phyloP scores from a whole-genome alignment of 2,113 vertebrate species.

The Cyprinus carpio region DNA sequence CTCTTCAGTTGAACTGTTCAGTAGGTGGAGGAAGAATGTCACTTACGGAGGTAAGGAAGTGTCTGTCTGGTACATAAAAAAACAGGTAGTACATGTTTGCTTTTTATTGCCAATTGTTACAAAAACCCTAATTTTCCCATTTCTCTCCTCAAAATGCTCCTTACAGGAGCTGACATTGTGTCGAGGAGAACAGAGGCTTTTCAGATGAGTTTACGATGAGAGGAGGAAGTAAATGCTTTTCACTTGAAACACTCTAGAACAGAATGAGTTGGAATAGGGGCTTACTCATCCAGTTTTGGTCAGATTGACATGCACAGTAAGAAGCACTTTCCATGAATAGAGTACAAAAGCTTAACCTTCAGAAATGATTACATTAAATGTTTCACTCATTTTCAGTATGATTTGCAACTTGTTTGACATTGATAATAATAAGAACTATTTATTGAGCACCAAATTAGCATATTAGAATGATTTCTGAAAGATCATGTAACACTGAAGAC shows the following conservation, averaged over 20 bases:
- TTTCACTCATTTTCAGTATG: background rate
- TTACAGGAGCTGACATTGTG: background rate
- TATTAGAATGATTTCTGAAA: background rate
- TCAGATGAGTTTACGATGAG: background rate
- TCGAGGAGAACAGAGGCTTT: slow-evolving; percentile 6
- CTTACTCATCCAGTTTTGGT: slow-evolving; percentile 5
- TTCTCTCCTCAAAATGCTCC: background rate
- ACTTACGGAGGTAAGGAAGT: slow-evolving; percentile 23
- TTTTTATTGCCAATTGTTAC: slow-evolving; percentile 40
- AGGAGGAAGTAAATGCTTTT: background rate
- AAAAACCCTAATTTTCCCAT: slow-evolving; percentile 23
- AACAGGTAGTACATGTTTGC: slow-evolving; percentile 49
- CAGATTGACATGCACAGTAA: slow-evolving; percentile 2
- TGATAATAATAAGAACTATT: too few relatives aligned
- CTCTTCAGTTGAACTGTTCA: slow-evolving; percentile 1
- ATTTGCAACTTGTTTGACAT: background rate
- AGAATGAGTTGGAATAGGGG: background rate
- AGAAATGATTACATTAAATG: background rate
- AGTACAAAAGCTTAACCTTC: background rate
- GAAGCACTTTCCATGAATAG: slow-evolving; percentile 20
- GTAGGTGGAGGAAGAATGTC: slow-evolving; percentile 12
- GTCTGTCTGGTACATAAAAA: slow-evolving; percentile 20
- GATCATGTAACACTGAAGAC: background rate
- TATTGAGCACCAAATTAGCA: too few relatives aligned
- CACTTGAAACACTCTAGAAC: background rate